These are phyloP conservation scores for Leucosticte australis DNA, from an alignment of 2,113 vertebrate genomes.

Conservation along the genomic window DNA sequence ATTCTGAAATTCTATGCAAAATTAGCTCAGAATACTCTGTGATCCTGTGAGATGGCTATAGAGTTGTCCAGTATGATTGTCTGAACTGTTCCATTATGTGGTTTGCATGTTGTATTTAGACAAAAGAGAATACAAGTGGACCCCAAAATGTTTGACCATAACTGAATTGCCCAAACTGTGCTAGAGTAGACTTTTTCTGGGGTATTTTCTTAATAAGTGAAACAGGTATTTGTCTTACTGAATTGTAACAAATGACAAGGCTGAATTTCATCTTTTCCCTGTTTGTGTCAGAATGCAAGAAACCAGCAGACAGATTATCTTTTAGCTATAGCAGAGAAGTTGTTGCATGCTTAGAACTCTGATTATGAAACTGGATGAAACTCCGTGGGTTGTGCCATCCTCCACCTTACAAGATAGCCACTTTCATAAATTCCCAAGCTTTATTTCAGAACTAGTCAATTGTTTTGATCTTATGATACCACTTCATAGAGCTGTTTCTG, in stretches of 20 bases:
- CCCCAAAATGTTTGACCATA: background rate
- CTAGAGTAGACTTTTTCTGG: background rate
- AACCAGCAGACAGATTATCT: background rate
- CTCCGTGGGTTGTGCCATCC: rapidly evolving
- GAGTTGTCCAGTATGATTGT: background rate
- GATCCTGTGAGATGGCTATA: background rate
- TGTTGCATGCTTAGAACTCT: background rate
- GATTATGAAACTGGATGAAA: background rate
- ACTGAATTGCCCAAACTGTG: background rate
- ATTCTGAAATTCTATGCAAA: background rate
- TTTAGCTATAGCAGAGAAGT: background rate
- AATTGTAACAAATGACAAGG: background rate
- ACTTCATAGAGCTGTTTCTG: background rate
- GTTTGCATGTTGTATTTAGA: background rate
- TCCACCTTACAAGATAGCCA: background rate
- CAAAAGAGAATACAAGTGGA: background rate
- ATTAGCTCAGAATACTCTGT: background rate
- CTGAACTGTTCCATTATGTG: background rate
- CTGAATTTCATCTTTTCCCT: background rate
- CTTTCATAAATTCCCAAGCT: background rate
- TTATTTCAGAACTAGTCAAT: background rate
- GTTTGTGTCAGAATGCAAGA: background rate
- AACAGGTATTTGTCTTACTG: background rate
- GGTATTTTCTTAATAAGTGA: background rate
- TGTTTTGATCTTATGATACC: background rate